Conservation (phyloP, 1,140 invertebrate species). For the Mamestra configurata region DNA sequence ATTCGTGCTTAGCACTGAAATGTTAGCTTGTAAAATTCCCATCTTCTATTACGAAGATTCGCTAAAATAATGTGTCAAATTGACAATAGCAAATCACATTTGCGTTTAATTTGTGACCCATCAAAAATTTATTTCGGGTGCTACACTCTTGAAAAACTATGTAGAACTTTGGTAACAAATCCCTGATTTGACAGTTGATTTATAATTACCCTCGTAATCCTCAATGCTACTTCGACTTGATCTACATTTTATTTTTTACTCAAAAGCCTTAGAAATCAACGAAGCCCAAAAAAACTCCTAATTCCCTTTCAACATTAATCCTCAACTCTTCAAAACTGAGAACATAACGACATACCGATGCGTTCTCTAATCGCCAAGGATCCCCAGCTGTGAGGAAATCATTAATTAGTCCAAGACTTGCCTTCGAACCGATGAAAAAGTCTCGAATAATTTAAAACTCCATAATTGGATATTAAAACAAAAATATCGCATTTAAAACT, state of each 20-base stretch:
- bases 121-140: too few species aligned
- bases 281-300: constrained; percentile 38
- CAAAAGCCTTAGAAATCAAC: neutral
- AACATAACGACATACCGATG: constrained; percentile 45
- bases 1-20: constrained; percentile 14
- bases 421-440: constrained; percentile 71
- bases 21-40: constrained; percentile 19
- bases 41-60: too few species aligned
- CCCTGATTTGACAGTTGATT: neutral
- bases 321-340: constrained; percentile 43
- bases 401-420: constrained; percentile 83
- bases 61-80: too few species aligned
- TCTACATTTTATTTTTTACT: neutral
- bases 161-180: too few species aligned
- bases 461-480: constrained; percentile 84
- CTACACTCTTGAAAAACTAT: too few species aligned
- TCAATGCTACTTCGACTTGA: neutral
- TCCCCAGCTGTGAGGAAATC: constrained; percentile 76
- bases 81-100: neutral
- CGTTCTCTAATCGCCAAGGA: constrained; percentile 57
- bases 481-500: constrained; percentile 81
- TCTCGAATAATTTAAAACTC: constrained; percentile 70
- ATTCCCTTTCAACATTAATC: constrained; percentile 42
- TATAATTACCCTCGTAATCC: constrained; percentile 2
- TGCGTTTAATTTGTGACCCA: neutral